Conservation (phyloP, 2,113 vertebrate species). For the Chloropsis hardwickii region DNA sequence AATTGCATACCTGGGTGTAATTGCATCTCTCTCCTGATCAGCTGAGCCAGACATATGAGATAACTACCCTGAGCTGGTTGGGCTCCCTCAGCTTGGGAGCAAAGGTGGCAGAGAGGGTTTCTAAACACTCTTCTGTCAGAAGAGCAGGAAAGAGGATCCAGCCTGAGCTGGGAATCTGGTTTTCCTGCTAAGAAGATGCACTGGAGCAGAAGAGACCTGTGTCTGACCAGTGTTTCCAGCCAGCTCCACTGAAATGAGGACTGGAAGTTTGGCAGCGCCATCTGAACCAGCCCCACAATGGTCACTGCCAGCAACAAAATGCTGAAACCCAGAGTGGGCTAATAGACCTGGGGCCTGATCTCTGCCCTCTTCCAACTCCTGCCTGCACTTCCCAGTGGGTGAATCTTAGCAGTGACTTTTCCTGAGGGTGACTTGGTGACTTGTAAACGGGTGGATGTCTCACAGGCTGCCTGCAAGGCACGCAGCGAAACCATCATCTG, state of each 20-base stretch:
- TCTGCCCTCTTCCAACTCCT: background rate
- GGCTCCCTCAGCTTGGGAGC: background rate
- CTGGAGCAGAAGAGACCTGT: background rate
- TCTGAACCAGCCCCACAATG: background rate
- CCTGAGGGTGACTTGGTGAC: background rate
- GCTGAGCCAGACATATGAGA: background rate
- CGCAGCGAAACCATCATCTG: background rate
- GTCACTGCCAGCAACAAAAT: background rate
- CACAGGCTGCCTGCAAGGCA: background rate
- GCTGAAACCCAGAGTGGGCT: background rate
- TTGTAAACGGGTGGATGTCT: background rate
- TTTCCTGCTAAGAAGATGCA: background rate
- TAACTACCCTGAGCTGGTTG: background rate
- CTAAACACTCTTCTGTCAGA: background rate
- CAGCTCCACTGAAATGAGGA: background rate
- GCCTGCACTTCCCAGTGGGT: background rate
- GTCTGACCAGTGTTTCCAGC: background rate
- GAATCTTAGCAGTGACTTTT: background rate
- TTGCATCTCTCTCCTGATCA: background rate
- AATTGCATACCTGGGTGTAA: background rate
- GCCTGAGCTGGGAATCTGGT: background rate
- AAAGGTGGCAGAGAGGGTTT: background rate
- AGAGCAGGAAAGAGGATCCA: background rate
- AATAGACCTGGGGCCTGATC: background rate
- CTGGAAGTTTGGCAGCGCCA: background rate